Evolutionary conservation across 1,140 invertebrate genomes (phyloP), one percentile per base, ranked within the genome.

Genomic region (Neodiprion pinetum): DNA sequence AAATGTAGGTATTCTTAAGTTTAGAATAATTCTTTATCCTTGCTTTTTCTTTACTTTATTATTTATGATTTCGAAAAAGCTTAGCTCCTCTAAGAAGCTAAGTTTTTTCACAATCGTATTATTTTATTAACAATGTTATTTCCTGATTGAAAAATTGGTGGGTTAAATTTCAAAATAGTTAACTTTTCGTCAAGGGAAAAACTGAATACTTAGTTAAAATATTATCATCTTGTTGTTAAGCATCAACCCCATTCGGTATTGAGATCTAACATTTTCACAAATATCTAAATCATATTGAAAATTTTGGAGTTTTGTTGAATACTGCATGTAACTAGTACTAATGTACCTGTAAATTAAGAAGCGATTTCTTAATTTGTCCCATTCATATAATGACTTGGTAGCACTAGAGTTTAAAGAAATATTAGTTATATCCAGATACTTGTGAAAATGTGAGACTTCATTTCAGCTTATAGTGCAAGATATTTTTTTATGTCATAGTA

Each of bases 401-500:
- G 28, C 28, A 40, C 28, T 40, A 5, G 28, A 40, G 28, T 40
- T 40, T 40, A 40, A 5, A 40, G 5, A 40, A 40, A 40, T 40
- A 61, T 61, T 61, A 9, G 53, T 61, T 40, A 40, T 40, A 40
- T 40, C 28, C 53, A 9, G 82, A 85, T 82, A 85, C 81, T 84
- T 82, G 78, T 86, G 84, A 85, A 85, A 85, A 86, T 86, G 84
- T 84, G 84, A 76, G 82, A 86, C 76, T 83, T 82, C 79, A 78
- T 76, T 76, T 61, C n/a, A 61, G 53, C 53, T 61, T 8, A 17
- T 68, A 72, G 73, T 76, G 61, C 72, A 79, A 67, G 75, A 72
- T 78, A 50, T 61, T 74, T 21, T 70, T 75, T 68, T 72, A 79
- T 76, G 75, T 76, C 80, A 74, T 77, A 76, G 78, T 48, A 49